These are phyloP conservation scores for Trinectes maculatus DNA, from an alignment of 2,113 vertebrate genomes.

Conservation along the genomic window DNA sequence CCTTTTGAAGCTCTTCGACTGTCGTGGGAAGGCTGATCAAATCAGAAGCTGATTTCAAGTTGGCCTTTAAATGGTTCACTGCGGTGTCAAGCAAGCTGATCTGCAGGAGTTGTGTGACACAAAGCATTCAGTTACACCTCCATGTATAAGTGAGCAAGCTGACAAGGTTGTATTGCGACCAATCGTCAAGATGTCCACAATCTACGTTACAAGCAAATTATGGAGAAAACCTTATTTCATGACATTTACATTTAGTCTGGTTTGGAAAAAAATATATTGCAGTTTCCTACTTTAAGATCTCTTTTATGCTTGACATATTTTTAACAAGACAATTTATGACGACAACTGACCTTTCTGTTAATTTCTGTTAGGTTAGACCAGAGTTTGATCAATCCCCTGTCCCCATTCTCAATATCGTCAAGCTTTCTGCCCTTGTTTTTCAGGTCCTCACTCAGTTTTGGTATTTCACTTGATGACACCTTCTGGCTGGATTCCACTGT, in stretches of 20 bases:
- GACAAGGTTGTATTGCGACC: neutral
- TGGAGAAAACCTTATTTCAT: too few relatives aligned
- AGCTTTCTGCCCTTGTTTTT: conserved; percentile 88
- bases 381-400: conserved; percentile 87
- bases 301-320: neutral
- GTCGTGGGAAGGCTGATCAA: conserved; percentile 91
- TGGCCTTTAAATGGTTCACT: conserved; percentile 92
- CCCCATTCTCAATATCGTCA: conserved; percentile 90
- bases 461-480: conserved; percentile 90
- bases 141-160: neutral
- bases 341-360: conserved; percentile 88
- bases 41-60: conserved; percentile 92
- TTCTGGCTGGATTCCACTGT: conserved; percentile 96
- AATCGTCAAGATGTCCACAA: neutral
- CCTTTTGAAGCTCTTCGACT: conserved; percentile 96
- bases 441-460: conserved; percentile 91
- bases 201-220: too few relatives aligned
- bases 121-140: conserved; percentile 4
- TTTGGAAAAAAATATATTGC: too few relatives aligned
- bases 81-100: conserved; percentile 87
- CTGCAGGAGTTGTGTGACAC: conserved; percentile 70
- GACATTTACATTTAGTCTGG: too few relatives aligned
- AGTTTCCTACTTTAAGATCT: neutral
- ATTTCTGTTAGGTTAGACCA: conserved; percentile 97
- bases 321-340: neutral